These are phyloP conservation scores for Luehdorfia chinensis DNA, from an alignment of 1,140 invertebrate genomes.

Conservation along the genomic window DNA sequence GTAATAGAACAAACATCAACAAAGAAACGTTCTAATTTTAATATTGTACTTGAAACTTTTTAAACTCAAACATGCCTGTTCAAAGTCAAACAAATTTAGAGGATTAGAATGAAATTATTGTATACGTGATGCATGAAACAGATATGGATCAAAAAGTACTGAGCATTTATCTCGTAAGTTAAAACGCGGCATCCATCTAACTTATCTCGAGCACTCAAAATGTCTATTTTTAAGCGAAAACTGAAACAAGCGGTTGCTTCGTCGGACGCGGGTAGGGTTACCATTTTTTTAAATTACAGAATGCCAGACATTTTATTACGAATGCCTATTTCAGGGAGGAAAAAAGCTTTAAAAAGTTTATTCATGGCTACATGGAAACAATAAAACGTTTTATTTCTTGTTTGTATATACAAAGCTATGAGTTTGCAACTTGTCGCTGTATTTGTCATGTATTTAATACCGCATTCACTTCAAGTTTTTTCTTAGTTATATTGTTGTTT, in stretches of 20 bases:
- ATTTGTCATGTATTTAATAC: no score
- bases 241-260: conserved; percentile 11
- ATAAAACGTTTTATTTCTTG: conserved; percentile 15
- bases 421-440: background rate
- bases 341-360: conserved; percentile 15
- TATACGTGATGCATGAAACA: conserved; percentile 9
- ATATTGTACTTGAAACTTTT: conserved; percentile 7
- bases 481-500: no score
- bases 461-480: no score
- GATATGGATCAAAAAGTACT: conserved; percentile 18
- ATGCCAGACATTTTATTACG: conserved; percentile 16
- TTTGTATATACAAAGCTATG: conserved; percentile 3
- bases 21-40: conserved; percentile 12
- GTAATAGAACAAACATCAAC: no score
- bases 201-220: conserved; percentile 19
- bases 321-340: conserved; percentile 15
- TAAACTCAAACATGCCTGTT: conserved; percentile 11
- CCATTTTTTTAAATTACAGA: conserved; percentile 17
- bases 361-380: conserved; percentile 17
- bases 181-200: conserved; percentile 16
- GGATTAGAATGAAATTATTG: conserved; percentile 15
- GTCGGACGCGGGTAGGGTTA: conserved; percentile 14
- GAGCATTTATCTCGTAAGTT: conserved; percentile 14
- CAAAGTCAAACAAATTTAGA: conserved; percentile 13
- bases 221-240: conserved; percentile 19